Evolutionary conservation across 2,888 invertebrate species (phyloP).

Genomic region (Oscheius sp.): DNA sequence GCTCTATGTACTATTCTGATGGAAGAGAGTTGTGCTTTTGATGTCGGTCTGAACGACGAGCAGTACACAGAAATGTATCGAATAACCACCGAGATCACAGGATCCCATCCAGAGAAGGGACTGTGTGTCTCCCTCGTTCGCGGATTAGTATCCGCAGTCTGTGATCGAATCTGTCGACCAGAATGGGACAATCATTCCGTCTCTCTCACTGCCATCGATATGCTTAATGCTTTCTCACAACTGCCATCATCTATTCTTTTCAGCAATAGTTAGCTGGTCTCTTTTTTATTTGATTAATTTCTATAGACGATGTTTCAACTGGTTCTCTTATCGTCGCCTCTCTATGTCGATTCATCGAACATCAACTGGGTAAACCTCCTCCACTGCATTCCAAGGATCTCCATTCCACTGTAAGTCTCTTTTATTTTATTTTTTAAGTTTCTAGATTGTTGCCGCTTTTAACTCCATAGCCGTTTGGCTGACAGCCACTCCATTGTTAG

Average conservation of each 20-base stretch:
- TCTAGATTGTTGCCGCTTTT: conserved; percentile 77
- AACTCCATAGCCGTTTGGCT: conserved; percentile 82
- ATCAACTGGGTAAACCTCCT: conserved; percentile 92
- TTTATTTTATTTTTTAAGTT: background rate
- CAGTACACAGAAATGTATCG: conserved; percentile 48
- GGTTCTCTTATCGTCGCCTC: conserved; percentile 80
- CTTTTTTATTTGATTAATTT: background rate
- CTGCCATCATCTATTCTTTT: conserved; percentile 62
- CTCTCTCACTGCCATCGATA: conserved; percentile 64
- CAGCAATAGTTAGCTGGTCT: conserved; percentile 51
- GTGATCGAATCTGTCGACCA: conserved; percentile 65
- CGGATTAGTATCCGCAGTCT: conserved; percentile 65
- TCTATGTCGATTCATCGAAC: conserved; percentile 96
- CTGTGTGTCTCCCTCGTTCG: conserved; percentile 61
- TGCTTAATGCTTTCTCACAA: conserved; percentile 62
- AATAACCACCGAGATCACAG: conserved; percentile 41
- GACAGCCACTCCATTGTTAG: conserved; percentile 85
- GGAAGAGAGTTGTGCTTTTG: conserved; percentile 56
- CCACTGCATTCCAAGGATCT: conserved; percentile 90
- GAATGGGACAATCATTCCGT: conserved; percentile 51
- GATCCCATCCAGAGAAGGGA: conserved; percentile 52
- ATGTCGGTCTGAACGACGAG: conserved; percentile 52
- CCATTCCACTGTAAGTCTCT: conserved; percentile 81
- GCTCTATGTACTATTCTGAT: conserved; percentile 56
- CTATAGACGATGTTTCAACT: conserved; percentile 66